These are phyloP conservation scores for Petrolisthes manimaculis DNA, from an alignment of 2,888 invertebrate genomes.

Conservation along the genomic window DNA sequence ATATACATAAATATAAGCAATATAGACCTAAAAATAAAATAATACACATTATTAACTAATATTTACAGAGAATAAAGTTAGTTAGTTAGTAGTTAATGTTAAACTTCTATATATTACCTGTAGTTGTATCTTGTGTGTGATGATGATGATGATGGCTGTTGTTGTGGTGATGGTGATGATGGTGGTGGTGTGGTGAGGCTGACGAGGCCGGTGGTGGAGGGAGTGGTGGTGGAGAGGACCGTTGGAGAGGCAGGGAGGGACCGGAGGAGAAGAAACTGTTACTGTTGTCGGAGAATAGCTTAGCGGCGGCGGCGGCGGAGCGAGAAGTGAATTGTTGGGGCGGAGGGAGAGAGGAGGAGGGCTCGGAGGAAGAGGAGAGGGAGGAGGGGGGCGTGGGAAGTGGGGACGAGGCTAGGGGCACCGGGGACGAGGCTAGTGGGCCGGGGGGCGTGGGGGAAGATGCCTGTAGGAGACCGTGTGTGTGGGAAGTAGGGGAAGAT, in stretches of 20 bases:
- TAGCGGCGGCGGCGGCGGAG: conserved; percentile 36
- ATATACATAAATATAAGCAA: no score
- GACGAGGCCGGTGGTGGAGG: conserved; percentile 26
- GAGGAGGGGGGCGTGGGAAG: conserved; percentile 60
- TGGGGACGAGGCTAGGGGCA: conserved; percentile 50
- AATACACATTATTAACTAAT: no score
- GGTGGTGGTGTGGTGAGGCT: conserved; percentile 22
- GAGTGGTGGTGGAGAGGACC: conserved; percentile 45
- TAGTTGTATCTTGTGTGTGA: neutral
- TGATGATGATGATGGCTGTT: conserved; percentile 21
- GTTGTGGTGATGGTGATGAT: neutral
- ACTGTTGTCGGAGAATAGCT: conserved; percentile 60
- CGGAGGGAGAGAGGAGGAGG: conserved; percentile 44
- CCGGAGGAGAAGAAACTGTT: conserved; percentile 60
- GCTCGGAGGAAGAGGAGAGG: conserved; percentile 53
- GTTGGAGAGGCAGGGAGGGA: conserved; percentile 47
- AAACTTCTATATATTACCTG: neutral
- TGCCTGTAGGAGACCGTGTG: no score
- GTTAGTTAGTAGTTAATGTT: no score
- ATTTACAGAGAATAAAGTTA: no score
- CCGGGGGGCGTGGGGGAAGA: conserved; percentile 34
- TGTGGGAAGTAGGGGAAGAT: no score
- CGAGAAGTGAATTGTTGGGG: conserved; percentile 46
- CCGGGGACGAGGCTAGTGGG: conserved; percentile 41
- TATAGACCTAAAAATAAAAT: no score